Base-by-base conservation (phyloP, 2,113 vertebrate genomes). In the Strix aluco region DNA sequence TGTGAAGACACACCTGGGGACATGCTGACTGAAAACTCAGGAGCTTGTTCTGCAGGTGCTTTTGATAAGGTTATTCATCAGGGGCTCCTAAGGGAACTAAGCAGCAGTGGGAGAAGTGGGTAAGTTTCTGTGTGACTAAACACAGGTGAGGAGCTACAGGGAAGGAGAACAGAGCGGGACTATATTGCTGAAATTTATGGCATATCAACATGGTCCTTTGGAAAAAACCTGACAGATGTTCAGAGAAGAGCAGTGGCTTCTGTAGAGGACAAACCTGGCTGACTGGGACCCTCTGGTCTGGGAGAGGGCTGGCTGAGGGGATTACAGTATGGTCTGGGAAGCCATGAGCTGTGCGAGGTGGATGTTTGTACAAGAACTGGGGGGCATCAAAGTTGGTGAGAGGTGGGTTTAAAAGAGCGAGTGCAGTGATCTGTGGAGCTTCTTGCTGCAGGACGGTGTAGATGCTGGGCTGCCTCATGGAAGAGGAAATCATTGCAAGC, bases 291-390 rank as follows among this genome's bases (percentile, higher is more conserved):
- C 23, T 54, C 16, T 2, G 5, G n/a, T 25, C 20, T 36, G 38
- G 30, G 26, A 66, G n/a, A 5, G 11, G 32, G 10, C 75, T 95
- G 34, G 30, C n/a, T 0, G 0, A 34, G 44, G 34, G 11, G 17
- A 5, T 62, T 34, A 27, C 1, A 2, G 25, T 34, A 22, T 6
- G 7, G 32, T 26, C 72, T n/a, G 3, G 25, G 42, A 42, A 87
- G 58, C 52, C 26, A 15, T 1, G 1, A 63, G 38, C 62, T 15
- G 3, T 16, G 44, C 1, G 2, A 75, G 44, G 52, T 66, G 79
- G 36, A 29, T 80, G 26, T 71, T 74, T 51, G n/a, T 61, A 29
- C 26, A 30, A 29, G n/a, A 67, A 6, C 58, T 80, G 25, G 4
- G 22, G 8, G 8, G 19, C 42, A 26, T 63, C 52, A 15, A 1